phyloP scores from a whole-genome alignment of 2,888 invertebrate species.

The Amphimallon solstitiale region DNA sequence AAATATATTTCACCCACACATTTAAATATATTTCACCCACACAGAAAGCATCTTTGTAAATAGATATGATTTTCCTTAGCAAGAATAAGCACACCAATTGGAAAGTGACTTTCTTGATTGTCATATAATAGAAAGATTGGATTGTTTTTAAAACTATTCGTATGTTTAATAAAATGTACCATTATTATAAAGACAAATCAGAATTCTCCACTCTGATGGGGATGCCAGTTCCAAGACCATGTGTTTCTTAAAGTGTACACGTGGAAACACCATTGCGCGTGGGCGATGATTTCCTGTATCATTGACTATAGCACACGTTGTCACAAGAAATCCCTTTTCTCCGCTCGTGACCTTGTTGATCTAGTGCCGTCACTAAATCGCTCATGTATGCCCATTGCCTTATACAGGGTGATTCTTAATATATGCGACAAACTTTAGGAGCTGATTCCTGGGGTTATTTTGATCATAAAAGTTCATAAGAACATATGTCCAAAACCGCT shows the following conservation, averaged over 20 bases:
- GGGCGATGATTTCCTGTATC: slow-evolving; percentile 52
- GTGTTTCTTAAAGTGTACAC: neutral
- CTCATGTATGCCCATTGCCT: no score
- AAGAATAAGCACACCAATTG: slow-evolving; percentile 1
- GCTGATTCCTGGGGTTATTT: no score
- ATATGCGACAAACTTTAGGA: no score
- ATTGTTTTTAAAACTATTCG: slow-evolving; percentile 48
- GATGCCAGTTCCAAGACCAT: slow-evolving; percentile 53
- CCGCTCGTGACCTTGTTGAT: neutral
- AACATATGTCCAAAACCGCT: no score
- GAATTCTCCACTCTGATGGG: slow-evolving; percentile 57
- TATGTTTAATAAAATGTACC: slow-evolving; percentile 39
- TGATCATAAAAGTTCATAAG: no score
- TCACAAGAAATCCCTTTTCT: slow-evolving; percentile 46
- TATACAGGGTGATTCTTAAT: no score
- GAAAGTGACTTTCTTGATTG: slow-evolving; percentile 57
- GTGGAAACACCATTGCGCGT: slow-evolving; percentile 56
- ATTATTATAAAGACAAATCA: slow-evolving; percentile 42
- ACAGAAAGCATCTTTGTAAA: no score
- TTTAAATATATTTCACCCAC: no score
- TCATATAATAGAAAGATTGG: slow-evolving; percentile 54
- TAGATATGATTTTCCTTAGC: neutral
- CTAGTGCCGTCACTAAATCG: no score
- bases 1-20: no score
- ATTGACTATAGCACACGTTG: slow-evolving; percentile 52